These are phyloP conservation scores for Percopsis transmontana DNA, from an alignment of 2,113 vertebrate species.

Conservation along the genomic window DNA sequence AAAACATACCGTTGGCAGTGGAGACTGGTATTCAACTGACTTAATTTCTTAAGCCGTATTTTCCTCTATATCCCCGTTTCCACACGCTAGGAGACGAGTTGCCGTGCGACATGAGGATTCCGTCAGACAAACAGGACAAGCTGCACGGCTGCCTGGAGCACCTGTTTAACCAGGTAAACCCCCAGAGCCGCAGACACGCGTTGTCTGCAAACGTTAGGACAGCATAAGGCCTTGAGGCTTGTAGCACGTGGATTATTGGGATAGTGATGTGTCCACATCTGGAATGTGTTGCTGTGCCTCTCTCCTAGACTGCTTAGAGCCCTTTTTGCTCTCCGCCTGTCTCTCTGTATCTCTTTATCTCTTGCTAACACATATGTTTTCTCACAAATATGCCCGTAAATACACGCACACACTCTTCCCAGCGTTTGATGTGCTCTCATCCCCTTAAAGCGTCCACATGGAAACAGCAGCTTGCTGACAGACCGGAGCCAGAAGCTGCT, in stretches of 20 bases:
- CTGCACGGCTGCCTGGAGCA: constrained; percentile 97
- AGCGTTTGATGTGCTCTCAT: constrained; percentile 36
- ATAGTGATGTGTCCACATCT: constrained; percentile 56
- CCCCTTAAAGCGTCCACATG: constrained; percentile 40
- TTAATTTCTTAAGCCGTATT: not conserved
- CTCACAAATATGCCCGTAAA: not conserved
- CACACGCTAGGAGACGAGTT: constrained; percentile 88
- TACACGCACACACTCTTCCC: constrained; percentile 10
- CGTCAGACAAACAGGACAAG: constrained; percentile 97
- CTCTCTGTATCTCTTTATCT: constrained; percentile 24
- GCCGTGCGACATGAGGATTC: constrained; percentile 95
- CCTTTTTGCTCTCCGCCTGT: constrained; percentile 32
- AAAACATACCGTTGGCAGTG: too few species aligned
- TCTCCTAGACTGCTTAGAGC: constrained; percentile 28
- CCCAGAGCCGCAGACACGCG: not conserved
- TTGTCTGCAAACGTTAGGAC: not conserved
- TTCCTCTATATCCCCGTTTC: not conserved
- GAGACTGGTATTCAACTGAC: too few species aligned
- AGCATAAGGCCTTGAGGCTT: constrained; percentile 7
- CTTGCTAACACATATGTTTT: not conserved
- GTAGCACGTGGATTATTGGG: constrained; percentile 42
- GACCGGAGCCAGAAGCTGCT: constrained; percentile 22
- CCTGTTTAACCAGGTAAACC: constrained; percentile 77
- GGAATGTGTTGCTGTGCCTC: constrained; percentile 47
- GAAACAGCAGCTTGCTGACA: constrained; percentile 48